phyloP scores from a whole-genome alignment of 1,140 invertebrate species.

The Sitophilus oryzae region DNA sequence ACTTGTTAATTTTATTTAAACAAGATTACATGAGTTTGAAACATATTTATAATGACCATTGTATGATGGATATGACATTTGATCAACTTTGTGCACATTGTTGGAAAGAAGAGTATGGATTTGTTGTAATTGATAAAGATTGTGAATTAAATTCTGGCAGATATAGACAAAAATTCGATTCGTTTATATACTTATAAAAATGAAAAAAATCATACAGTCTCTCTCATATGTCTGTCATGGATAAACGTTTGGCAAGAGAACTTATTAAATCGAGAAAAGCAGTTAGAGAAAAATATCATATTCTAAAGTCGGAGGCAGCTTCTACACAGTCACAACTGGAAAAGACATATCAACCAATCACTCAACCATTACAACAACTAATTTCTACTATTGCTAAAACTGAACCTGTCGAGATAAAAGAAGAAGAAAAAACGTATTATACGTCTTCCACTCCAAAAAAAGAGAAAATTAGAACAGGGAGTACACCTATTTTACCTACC shows the following conservation, averaged over 20 bases:
- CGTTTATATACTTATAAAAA: slow-evolving; percentile 20
- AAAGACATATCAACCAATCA: slow-evolving; percentile 3
- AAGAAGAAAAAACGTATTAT: background rate
- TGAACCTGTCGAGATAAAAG: slow-evolving; percentile 5
- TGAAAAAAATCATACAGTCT: background rate
- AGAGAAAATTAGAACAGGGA: slow-evolving; percentile 4
- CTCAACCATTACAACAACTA: slow-evolving; percentile 5
- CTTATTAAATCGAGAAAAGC: slow-evolving; percentile 3
- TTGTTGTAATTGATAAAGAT: too few relatives aligned
- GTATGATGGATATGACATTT: too few relatives aligned
- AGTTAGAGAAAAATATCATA: too few relatives aligned
- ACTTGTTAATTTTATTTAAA: too few relatives aligned
- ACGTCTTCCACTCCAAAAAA: background rate
- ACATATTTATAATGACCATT: too few relatives aligned
- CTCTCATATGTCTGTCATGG: background rate
- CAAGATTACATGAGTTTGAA: too few relatives aligned
- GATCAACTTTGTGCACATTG: too few relatives aligned
- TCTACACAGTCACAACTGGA: background rate
- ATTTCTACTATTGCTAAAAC: slow-evolving; percentile 2
- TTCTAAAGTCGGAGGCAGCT: background rate
- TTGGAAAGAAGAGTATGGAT: too few relatives aligned
- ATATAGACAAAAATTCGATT: slow-evolving; percentile 37
- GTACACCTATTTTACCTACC: slow-evolving; percentile 1
- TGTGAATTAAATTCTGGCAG: slow-evolving; percentile 31
- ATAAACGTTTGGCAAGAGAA: slow-evolving; percentile 2